Evolutionary conservation across 2,888 invertebrate genomes (phyloP).

Genomic region (Stenoptilia bipunctidactyla): DNA sequence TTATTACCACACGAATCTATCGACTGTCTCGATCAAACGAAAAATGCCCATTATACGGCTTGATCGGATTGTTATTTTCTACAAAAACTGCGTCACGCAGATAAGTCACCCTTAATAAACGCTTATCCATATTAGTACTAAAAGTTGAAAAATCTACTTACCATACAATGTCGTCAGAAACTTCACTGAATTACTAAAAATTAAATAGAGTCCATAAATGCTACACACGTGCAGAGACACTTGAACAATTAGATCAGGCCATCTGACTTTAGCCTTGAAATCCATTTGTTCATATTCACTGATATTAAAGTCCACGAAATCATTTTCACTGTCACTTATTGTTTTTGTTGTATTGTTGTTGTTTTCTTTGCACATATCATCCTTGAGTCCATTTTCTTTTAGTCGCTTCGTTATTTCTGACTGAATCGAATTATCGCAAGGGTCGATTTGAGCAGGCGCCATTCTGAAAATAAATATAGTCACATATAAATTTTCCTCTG

Average conservation of each 20-base stretch:
- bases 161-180: constrained; percentile 79
- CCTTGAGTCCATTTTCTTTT: neutral
- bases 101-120: too few relatives aligned
- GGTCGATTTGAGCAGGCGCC: neutral
- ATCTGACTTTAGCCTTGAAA: constrained; percentile 38
- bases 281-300: constrained; percentile 49
- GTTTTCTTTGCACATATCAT: constrained; percentile 1
- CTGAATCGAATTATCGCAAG: neutral
- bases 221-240: neutral
- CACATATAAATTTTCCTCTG: too few relatives aligned
- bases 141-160: too few relatives aligned
- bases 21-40: too few relatives aligned
- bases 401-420: neutral
- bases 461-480: neutral
- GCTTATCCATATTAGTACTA: too few relatives aligned
- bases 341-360: constrained; percentile 39
- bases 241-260: neutral
- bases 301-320: constrained; percentile 41
- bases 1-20: too few relatives aligned
- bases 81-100: too few relatives aligned
- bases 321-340: constrained; percentile 26
- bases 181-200: constrained; percentile 41
- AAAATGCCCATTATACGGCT: too few relatives aligned
- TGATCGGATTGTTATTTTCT: too few relatives aligned
- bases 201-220: neutral